Evolutionary conservation across 2,797 vertebrate genomes (phyloP).

Genomic region (Rhinogobio ventralis): DNA sequence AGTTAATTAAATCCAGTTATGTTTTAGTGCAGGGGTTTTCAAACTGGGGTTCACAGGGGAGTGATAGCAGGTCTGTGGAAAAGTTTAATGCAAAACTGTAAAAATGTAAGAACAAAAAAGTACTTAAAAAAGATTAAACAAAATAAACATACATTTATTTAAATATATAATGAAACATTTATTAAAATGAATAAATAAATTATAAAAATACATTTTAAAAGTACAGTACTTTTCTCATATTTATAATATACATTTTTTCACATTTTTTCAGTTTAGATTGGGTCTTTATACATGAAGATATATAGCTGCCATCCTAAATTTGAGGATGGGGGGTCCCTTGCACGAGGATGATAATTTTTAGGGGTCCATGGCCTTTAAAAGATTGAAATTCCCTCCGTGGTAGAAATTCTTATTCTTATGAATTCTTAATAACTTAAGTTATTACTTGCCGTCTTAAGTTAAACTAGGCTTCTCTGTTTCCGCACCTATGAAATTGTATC

Average conservation of each 20-base stretch:
- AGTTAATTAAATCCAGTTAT: not conserved
- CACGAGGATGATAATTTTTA: too few species aligned
- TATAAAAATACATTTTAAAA: not conserved
- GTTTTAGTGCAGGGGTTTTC: not conserved
- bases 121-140: not conserved
- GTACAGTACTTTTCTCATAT: not conserved
- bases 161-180: not conserved
- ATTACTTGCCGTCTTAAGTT: too few species aligned
- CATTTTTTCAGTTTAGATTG: not conserved
- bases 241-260: not conserved
- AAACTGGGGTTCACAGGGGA: not conserved
- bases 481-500: too few species aligned
- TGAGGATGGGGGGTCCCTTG: too few species aligned
- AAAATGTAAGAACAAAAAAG: not conserved
- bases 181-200: not conserved
- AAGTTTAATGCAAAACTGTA: not conserved
- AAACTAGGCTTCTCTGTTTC: too few species aligned
- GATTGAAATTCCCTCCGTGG: not conserved
- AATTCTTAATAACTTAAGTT: too few species aligned
- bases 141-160: not conserved
- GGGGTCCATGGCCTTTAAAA: too few species aligned
- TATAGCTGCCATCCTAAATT: too few species aligned
- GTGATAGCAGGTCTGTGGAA: not conserved
- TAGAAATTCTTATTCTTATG: too few species aligned
- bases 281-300: not conserved